Percentiles rank a stretch among this genome's conserved stretches.
phyloP scores from a whole-genome alignment of 2,797 vertebrate species.

The Falco naumanni region DNA sequence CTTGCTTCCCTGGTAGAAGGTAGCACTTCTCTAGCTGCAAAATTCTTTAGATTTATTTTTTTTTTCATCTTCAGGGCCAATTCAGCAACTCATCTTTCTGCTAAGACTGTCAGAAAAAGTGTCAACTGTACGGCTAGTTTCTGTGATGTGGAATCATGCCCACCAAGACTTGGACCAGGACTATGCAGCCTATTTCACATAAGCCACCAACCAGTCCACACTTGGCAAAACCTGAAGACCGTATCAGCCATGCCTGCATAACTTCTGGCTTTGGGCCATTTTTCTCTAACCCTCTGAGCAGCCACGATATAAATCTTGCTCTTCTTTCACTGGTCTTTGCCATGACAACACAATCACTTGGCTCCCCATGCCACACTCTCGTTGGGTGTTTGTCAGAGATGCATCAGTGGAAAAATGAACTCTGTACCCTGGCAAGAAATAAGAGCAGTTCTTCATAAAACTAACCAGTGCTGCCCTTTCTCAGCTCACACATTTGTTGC shows the following conservation, averaged over 20 bases:
- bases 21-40: background rate
- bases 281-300: background rate
- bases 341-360: conserved; percentile 63
- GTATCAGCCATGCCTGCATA: conserved; percentile 40
- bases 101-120: conserved; percentile 6
- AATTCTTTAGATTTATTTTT: background rate
- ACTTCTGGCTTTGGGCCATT: conserved; percentile 37
- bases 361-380: background rate
- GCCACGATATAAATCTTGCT: conserved; percentile 46
- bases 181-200: conserved; percentile 4
- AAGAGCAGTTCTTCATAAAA: background rate
- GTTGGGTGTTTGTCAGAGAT: conserved; percentile 24
- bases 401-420: conserved; percentile 49
- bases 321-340: conserved; percentile 45
- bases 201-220: conserved; percentile 46
- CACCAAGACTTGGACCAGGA: conserved; percentile 34
- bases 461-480: background rate
- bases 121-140: background rate
- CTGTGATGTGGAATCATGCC: conserved; percentile 56
- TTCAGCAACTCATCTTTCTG: background rate
- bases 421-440: background rate
- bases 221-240: conserved; percentile 25
- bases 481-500: background rate
- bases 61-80: background rate
- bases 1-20: background rate